These are phyloP conservation scores for Caerostris darwini DNA, from an alignment of 1,140 invertebrate genomes.

Conservation along the genomic window DNA sequence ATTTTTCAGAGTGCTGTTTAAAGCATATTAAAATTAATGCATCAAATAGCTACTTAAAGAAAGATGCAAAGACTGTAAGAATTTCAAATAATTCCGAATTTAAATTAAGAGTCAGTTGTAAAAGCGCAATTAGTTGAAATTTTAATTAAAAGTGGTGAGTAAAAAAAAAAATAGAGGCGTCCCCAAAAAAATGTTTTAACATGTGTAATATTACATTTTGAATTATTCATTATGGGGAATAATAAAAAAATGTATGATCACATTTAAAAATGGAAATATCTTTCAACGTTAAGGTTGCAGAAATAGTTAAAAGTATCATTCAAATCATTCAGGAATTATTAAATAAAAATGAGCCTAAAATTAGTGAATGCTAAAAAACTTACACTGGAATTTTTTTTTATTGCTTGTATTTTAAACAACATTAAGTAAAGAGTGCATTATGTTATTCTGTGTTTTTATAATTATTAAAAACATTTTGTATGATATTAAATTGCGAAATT, in stretches of 20 bases:
- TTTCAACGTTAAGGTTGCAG: background rate
- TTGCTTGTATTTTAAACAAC: too few relatives aligned
- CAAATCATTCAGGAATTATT: background rate
- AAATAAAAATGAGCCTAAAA: background rate
- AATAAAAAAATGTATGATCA: background rate
- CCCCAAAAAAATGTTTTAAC: background rate
- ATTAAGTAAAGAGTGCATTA: too few relatives aligned
- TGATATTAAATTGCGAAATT: too few relatives aligned
- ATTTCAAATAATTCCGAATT: slow-evolving; percentile 13
- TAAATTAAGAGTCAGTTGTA: background rate
- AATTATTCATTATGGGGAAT: background rate
- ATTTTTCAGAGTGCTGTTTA: background rate
- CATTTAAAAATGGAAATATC: background rate
- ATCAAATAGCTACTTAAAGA: background rate
- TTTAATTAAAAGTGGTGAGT: slow-evolving; percentile 37
- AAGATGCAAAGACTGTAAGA: background rate
- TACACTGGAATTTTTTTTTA: background rate
- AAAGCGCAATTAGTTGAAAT: slow-evolving; percentile 23
- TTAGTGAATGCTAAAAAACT: background rate
- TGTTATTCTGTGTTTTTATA: too few relatives aligned
- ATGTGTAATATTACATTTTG: background rate
- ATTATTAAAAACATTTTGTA: too few relatives aligned
- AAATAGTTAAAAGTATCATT: background rate
- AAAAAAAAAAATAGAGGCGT: background rate
- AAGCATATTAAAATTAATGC: slow-evolving; percentile 36